These are phyloP conservation scores for Otocyon megalotis DNA, from an alignment of 2,113 vertebrate genomes.

Conservation along the genomic window DNA sequence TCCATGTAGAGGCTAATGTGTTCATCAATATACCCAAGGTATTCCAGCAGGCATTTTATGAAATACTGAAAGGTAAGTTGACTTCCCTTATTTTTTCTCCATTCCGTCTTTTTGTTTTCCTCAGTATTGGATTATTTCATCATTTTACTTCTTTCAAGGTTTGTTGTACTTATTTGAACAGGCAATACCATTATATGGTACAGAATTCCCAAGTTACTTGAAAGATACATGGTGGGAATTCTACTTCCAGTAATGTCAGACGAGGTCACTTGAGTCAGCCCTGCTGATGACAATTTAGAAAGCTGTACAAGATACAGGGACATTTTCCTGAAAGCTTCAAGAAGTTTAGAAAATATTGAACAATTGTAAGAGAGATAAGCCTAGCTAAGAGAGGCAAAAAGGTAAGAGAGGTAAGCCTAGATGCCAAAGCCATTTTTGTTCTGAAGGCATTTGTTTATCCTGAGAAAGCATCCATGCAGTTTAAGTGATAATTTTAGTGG, in stretches of 20 bases:
- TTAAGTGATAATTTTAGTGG: neutral
- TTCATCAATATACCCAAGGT: neutral
- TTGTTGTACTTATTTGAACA: neutral
- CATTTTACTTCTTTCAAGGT: neutral
- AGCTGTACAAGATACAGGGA: neutral
- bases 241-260: neutral
- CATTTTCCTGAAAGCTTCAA: neutral
- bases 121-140: neutral
- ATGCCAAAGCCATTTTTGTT: neutral
- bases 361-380: neutral
- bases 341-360: neutral
- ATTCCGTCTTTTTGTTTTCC: neutral
- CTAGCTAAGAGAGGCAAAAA: neutral
- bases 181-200: neutral
- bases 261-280: neutral
- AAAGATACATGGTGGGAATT: neutral
- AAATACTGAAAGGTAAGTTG: neutral
- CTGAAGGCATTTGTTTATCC: neutral
- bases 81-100: neutral
- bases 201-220: neutral
- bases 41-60: neutral
- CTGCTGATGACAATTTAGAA: neutral
- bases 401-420: neutral
- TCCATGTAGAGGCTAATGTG: neutral
- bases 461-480: neutral